Evolutionary conservation across 2,888 invertebrate genomes (phyloP).

Genomic region (Cataglyphis rosenhaueri): DNA sequence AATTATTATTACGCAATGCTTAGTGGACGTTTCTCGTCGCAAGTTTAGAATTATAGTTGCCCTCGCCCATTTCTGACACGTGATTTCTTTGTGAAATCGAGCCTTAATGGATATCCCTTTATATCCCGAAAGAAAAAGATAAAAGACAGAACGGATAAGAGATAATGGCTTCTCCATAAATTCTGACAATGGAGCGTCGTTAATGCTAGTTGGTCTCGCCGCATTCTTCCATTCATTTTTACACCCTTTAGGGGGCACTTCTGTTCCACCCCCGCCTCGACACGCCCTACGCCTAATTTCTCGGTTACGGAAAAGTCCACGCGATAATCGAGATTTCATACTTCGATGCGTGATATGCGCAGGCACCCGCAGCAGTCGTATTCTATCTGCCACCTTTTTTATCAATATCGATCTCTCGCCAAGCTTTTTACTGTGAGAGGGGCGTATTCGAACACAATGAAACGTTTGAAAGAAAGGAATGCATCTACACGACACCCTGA

Average conservation of each 20-base stretch:
- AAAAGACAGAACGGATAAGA: conserved; percentile 69
- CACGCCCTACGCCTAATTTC: conserved; percentile 71
- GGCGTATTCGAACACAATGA: conserved; percentile 37
- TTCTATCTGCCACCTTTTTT: conserved; percentile 49
- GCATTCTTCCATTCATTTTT: conserved; percentile 74
- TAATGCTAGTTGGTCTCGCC: conserved; percentile 63
- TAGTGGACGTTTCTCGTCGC: conserved; percentile 35
- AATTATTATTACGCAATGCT: conserved; percentile 71
- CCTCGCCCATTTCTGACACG: conserved; percentile 38
- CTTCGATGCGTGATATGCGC: conserved; percentile 45
- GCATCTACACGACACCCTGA: conserved; percentile 12
- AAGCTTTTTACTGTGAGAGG: conserved; percentile 19
- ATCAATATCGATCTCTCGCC: conserved; percentile 47
- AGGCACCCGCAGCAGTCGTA: conserved; percentile 38
- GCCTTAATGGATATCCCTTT: neutral
- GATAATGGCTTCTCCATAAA: conserved; percentile 78
- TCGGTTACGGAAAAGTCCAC: conserved; percentile 74
- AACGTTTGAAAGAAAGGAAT: conserved; percentile 35
- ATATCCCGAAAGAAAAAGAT: neutral
- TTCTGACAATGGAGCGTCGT: conserved; percentile 80
- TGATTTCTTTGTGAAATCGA: conserved; percentile 2
- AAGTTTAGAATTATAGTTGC: conserved; percentile 75
- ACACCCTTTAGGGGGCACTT: conserved; percentile 47
- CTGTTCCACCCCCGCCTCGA: conserved; percentile 53
- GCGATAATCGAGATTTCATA: conserved; percentile 81